Evolutionary conservation across 1,140 invertebrate genomes (phyloP), one percentile per base, ranked within the genome.

Genomic region (Cherax destructor): DNA sequence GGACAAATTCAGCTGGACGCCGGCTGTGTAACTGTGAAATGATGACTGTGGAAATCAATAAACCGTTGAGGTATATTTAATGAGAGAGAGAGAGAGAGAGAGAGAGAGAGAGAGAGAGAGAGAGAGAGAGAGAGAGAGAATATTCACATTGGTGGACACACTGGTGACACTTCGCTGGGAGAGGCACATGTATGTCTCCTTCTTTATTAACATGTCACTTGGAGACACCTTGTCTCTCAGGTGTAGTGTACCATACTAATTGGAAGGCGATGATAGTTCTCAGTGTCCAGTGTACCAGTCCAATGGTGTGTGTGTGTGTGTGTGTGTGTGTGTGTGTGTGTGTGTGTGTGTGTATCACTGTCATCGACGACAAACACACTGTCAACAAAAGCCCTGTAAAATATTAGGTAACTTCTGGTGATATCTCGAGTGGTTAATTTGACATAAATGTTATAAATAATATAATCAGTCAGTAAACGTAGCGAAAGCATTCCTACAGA

Each of bases 201-300:
- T 61, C n/a, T n/a, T 78, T 78, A 86, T 86, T 74, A 61, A 86
- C 61, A 86, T 86, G 50, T n/a, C 76, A 50, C n/a, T 9, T 9
- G 41, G 50, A 86, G 74, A 86, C 30, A 72, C 56, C 72, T 77
- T 86, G 74, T 86, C n/a, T n/a, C n/a, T n/a, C n/a, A n/a, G n/a
- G n/a, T n/a, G n/a, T n/a, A n/a, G n/a, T n/a, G n/a, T n/a, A n/a
- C n/a, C n/a, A 86, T 86, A 86, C 85, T 86, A 77, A 86, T 86
- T 86, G 85, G 52, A 86, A 86, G 69, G 52, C 84, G 84, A 86
- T 86, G 85, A 86, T 50, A 74, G 85, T 86, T 86, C 85, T 50
- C 16, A 86, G 13, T 52, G 84, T 76, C 18, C 13, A 13, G 13
- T 13, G 9, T 13, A 9, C 13, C 9, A 56, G 9, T 56, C 52